Evolutionary conservation across 2,888 invertebrate species (phyloP), one percentile per base, ranked within the genome.

Genomic region (Cetonia aurata): DNA sequence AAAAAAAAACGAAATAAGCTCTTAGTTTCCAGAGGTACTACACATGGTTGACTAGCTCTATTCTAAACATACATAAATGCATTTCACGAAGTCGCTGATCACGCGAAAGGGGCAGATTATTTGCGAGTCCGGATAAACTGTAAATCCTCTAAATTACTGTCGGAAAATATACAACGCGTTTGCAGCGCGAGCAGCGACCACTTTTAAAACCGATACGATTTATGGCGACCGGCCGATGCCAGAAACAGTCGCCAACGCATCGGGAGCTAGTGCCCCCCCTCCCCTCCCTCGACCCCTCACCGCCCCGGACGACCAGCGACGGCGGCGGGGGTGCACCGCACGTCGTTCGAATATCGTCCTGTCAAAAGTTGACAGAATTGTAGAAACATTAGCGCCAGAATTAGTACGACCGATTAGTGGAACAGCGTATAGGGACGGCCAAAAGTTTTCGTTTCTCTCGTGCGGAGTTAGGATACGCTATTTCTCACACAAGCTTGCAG

Each of bases 191-290:
- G 42, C 52, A 15, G 15, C 52, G 13, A 6, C 12, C 41, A 57
- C 57, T 57, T 41, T 57, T 57, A 57, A 57, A 41, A 57, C 57
- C 57, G 57, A 57, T 57, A 42, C 57, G 19, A 57, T 57, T 57
- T 57, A 57, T 57, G 57, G 42, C 57, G 17, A 42, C 12, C 57
- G 41, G n/a, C 12, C 41, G 42, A 57, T 57, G 57, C 57, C 57
- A 57, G 17, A 57, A 57, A 57, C 57, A 57, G 37, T 57, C 13
- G 15, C 19, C 41, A 15, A 25, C n/a, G n/a, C 31, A 9, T 9
- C 31, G 53, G 12, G 9, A 8, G 48, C 4, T 13, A 48, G 9
- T 3, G 9, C 15, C 9, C 9, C n/a, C n/a, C 25, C 3, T 12
- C 53, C 25, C 9, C 25, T n/a, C 53, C 50, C 17, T 3, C 50